Base-by-base conservation (phyloP, 2,888 invertebrate genomes). In the Sabatieria punctata region DNA sequence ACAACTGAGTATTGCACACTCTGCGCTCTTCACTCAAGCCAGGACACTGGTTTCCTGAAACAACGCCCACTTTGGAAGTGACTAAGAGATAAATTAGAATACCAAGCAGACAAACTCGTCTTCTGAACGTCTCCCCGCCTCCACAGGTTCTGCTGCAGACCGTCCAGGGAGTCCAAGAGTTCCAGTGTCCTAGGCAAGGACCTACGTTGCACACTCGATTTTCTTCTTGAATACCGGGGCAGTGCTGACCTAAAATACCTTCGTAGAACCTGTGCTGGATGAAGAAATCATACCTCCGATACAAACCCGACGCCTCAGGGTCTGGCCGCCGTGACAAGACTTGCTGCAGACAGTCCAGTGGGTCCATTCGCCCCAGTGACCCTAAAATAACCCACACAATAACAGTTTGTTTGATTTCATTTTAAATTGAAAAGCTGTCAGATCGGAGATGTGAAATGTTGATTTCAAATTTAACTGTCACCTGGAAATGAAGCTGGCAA, bases 151-250 rank as follows among this genome's bases (percentile, higher is more conserved):
- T 6, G 4, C 4, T 4, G 41, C 41, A 40, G 22, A 25, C 24
- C 8, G 41, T 40, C 6, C 6, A 40, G 4, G 22, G 4, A 15
- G 41, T 13, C 41, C 41, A 40, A 15, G 18, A 4, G 22, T 21
- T 21, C 41, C 41, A 40, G n/a, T 22, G 18, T 19, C 41, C 41
- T 4, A 40, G 23, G 22, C 41, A 40, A 4, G 41, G 41, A 13
- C 23, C 41, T 19, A n/a, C n/a, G 41, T 40, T 40, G 41, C 41
- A 40, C 6, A 40, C 41, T 11, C 21, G 41, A 19, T 23, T 4
- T 40, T 40, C 41, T 40, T 40, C 41, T 4, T n/a, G 4, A 4
- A 40, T 11, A 19, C 41, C 41, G 6, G 25, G 41, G 21, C 41
- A 40, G 8, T 25, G 8, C 6, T n/a, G n/a, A 21, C 41, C 38